phyloP scores from a whole-genome alignment of 2,113 vertebrate genomes.

The Istiophorus platypterus region DNA sequence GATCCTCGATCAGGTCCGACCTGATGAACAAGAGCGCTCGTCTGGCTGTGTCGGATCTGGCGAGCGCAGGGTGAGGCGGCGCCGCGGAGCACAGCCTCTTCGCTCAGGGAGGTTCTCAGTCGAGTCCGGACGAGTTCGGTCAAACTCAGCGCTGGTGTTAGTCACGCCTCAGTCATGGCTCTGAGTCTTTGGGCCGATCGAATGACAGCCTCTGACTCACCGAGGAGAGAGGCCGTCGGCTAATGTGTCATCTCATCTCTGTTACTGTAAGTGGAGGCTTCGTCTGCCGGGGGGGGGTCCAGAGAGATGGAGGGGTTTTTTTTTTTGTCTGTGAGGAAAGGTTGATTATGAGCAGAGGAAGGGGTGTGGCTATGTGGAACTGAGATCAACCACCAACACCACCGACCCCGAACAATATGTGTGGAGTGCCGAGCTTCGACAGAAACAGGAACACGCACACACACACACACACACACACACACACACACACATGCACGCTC shows the following conservation, averaged over 20 bases:
- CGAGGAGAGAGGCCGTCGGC: neutral
- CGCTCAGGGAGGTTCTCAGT: no score
- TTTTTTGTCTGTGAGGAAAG: conserved; percentile 50
- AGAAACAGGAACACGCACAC: conserved; percentile 25
- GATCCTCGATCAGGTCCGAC: no score
- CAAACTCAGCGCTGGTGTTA: no score
- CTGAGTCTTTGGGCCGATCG: no score
- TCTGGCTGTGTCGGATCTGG: no score
- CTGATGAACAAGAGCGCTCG: no score
- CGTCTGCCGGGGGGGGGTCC: neutral
- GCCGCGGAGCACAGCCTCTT: no score
- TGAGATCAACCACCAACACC: no score
- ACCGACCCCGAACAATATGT: conserved; percentile 58
- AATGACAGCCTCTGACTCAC: no score
- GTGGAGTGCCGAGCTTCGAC: neutral
- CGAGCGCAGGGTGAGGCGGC: no score
- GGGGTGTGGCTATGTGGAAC: conserved; percentile 64
- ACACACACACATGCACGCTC: conserved; percentile 7
- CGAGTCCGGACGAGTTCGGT: no score
- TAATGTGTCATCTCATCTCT: conserved; percentile 57
- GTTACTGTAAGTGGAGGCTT: conserved; percentile 32
- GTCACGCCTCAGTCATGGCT: no score
- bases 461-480: conserved; percentile 3
- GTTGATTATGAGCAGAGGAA: conserved; percentile 53
- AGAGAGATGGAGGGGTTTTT: conserved; percentile 49